These are phyloP conservation scores for Lysandra coridon DNA, from an alignment of 2,888 invertebrate genomes.

Conservation along the genomic window DNA sequence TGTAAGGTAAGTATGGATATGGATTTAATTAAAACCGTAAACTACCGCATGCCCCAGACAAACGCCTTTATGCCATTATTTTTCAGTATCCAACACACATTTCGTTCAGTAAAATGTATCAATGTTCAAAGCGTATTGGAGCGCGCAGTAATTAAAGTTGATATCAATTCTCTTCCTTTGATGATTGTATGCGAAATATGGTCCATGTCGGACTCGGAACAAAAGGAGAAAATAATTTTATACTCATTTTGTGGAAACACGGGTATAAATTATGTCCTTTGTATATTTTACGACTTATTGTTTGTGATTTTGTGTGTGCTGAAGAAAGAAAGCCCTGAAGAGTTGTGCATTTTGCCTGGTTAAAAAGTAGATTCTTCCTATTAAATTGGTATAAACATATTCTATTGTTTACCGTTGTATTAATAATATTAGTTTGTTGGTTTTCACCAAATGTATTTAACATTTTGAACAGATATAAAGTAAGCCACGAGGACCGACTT, in stretches of 20 bases:
- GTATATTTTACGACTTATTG: not conserved
- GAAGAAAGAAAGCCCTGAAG: too few relatives aligned
- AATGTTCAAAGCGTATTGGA: not conserved
- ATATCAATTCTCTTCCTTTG: conserved; percentile 3
- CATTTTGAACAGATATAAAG: too few relatives aligned
- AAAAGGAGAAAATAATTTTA: not conserved
- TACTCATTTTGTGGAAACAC: not conserved
- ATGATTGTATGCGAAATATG: conserved; percentile 5
- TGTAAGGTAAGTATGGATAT: too few relatives aligned
- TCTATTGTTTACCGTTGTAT: too few relatives aligned
- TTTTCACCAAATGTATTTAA: too few relatives aligned
- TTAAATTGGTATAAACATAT: too few relatives aligned
- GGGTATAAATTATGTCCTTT: not conserved
- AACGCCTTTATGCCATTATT: not conserved
- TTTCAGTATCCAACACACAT: not conserved
- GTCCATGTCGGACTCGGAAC: not conserved
- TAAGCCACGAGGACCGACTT: too few relatives aligned
- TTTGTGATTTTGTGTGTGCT: too few relatives aligned
- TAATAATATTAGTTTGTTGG: too few relatives aligned
- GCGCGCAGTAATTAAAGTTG: not conserved
- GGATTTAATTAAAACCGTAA: too few relatives aligned
- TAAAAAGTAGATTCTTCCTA: too few relatives aligned
- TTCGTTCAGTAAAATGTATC: not conserved
- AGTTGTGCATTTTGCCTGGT: too few relatives aligned
- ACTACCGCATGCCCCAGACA: not conserved